Evolutionary conservation across 1,140 invertebrate species (phyloP).

Genomic region (Macrosteles quadrilineatus): DNA sequence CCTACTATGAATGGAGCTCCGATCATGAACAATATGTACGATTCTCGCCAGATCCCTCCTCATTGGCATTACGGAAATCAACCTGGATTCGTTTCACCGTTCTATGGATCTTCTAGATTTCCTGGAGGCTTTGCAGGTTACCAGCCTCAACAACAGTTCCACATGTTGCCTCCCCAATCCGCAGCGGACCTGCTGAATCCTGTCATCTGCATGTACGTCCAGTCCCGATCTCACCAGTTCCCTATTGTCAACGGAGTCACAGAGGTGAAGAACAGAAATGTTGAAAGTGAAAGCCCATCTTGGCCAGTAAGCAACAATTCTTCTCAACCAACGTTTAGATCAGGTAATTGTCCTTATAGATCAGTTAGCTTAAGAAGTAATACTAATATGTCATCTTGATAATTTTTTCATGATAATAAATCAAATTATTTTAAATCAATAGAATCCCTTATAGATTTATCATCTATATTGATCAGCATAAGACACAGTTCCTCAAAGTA

Average conservation of each 20-base stretch:
- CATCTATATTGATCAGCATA: not conserved
- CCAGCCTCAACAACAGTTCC: not conserved
- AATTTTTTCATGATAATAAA: not conserved
- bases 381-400: not conserved
- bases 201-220: conserved; percentile 45
- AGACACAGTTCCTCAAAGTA: too few relatives aligned
- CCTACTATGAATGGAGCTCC: conserved; percentile 20
- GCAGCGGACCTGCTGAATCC: conserved; percentile 19
- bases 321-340: not conserved
- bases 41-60: not conserved
- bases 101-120: not conserved
- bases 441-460: not conserved
- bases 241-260: conserved; percentile 37
- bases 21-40: not conserved
- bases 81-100: not conserved
- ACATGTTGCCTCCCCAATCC: conserved; percentile 7
- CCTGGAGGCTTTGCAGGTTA: not conserved
- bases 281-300: not conserved
- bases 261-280: not conserved
- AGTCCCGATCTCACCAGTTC: conserved; percentile 41
- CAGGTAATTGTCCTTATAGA: not conserved
- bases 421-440: not conserved
- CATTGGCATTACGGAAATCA: not conserved
- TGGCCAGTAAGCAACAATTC: not conserved
- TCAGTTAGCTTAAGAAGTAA: not conserved